phyloP scores from a whole-genome alignment of 2,888 invertebrate species.

The Epinotia ramella region DNA sequence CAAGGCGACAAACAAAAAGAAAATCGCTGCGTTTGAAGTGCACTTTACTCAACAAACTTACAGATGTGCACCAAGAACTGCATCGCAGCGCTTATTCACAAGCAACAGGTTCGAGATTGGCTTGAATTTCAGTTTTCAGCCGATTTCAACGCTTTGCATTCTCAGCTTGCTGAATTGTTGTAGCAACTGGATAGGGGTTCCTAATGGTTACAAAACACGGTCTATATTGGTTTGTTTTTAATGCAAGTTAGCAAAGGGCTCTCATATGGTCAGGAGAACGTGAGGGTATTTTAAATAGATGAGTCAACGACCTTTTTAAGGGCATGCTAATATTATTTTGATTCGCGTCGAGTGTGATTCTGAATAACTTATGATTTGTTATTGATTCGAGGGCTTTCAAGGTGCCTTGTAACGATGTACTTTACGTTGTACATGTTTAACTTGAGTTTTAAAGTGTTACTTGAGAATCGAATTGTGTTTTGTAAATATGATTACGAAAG shows the following conservation, averaged over 20 bases:
- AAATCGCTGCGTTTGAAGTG: conserved; percentile 35
- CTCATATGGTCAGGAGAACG: conserved; percentile 24
- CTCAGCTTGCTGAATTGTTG: not conserved
- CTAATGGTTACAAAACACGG: not conserved
- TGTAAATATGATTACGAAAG: not conserved
- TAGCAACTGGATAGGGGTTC: not conserved
- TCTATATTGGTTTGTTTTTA: not conserved
- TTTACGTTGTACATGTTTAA: conserved; percentile 12
- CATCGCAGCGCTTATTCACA: not conserved
- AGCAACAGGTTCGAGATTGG: not conserved
- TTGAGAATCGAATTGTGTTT: conserved; percentile 6
- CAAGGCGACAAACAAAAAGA: conserved; percentile 19
- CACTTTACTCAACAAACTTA: conserved; percentile 14
- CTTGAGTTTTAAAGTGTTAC: not conserved
- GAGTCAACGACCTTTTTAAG: conserved; percentile 34
- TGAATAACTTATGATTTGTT: conserved; percentile 24
- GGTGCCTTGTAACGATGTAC: conserved; percentile 16
- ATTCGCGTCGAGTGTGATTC: conserved; percentile 23
- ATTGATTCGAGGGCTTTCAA: conserved; percentile 20
- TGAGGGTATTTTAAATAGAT: conserved; percentile 41
- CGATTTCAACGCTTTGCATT: not conserved
- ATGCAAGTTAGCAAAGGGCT: conserved; percentile 1
- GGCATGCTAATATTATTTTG: conserved; percentile 44
- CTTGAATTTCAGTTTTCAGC: not conserved
- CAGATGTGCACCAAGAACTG: not conserved